Evolutionary conservation across 2,113 vertebrate species (phyloP).

Genomic region (Phyllopteryx taeniolatus): DNA sequence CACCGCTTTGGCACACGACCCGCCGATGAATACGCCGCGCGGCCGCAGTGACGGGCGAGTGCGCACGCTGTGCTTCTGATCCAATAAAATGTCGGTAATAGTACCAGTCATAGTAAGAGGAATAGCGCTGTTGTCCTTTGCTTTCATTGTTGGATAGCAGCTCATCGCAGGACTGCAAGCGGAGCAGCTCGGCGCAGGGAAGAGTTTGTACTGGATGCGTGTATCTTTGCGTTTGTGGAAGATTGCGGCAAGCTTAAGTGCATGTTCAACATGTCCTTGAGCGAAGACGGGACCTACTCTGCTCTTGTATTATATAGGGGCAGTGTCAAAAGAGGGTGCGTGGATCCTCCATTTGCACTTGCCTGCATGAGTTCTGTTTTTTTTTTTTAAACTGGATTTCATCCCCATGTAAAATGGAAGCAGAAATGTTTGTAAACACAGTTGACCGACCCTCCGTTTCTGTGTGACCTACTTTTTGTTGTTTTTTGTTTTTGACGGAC

Average conservation of each 20-base stretch:
- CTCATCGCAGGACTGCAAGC: conserved; percentile 43
- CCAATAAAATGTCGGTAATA: conserved; percentile 26
- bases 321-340: conserved; percentile 21
- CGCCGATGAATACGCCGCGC: conserved; percentile 51
- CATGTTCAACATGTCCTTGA: conserved; percentile 11
- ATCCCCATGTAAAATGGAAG: neutral
- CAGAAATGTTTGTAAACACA: neutral
- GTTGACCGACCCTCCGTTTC: neutral
- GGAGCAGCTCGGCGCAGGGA: conserved; percentile 18
- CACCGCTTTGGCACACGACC: conserved; percentile 45
- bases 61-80: conserved; percentile 21
- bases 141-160: neutral
- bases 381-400: neutral
- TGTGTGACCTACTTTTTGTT: neutral
- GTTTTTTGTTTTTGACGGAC: neutral
- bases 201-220: neutral
- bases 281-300: conserved; percentile 11
- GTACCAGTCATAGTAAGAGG: conserved; percentile 20
- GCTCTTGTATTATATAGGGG: neutral
- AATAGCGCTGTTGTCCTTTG: conserved; percentile 46
- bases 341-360: conserved; percentile 31
- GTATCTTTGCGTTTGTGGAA: neutral
- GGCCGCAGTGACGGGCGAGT: conserved; percentile 32
- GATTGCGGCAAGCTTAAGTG: conserved; percentile 15
- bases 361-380: conserved; percentile 32